phyloP scores from a whole-genome alignment of 2,888 invertebrate species.

The Netelia melanura region DNA sequence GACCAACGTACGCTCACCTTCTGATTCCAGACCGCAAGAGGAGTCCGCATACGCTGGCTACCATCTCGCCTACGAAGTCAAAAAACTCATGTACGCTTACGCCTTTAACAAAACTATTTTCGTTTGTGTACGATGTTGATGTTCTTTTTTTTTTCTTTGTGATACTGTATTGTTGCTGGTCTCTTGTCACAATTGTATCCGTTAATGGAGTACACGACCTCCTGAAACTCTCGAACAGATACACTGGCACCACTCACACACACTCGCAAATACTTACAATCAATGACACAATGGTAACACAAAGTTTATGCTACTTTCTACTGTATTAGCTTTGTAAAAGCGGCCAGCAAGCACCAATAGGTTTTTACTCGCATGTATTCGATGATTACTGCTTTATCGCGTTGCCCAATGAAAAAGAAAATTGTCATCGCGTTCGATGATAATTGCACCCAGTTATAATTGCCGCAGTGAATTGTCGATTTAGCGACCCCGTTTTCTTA shows the following conservation, averaged over 20 bases:
- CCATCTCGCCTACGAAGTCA: constrained; percentile 99
- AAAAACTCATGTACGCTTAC: constrained; percentile 99
- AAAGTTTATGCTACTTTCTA: not conserved
- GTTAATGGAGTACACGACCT: not conserved
- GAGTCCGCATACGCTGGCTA: constrained; percentile 98
- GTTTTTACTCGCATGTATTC: constrained; percentile 5
- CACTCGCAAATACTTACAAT: not conserved
- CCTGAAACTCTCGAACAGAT: constrained; percentile 1
- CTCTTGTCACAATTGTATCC: constrained; percentile 14
- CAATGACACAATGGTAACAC: not conserved
- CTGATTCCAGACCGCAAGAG: constrained; percentile 94
- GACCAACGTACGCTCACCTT: constrained; percentile 82
- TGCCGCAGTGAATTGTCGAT: constrained; percentile 4
- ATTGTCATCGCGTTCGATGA: not conserved
- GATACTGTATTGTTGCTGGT: not conserved
- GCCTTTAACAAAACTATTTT: constrained; percentile 85
- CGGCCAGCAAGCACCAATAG: not conserved
- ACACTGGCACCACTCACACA: not conserved
- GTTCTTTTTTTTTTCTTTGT: constrained; percentile 36
- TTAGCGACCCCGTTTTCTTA: constrained; percentile 13
- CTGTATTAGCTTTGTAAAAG: constrained; percentile 12
- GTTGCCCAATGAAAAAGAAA: not conserved
- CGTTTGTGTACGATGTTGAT: constrained; percentile 49
- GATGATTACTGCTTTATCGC: constrained; percentile 1
- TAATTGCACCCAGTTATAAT: not conserved